Percentiles rank a stretch among this genome's conserved stretches.
Evolutionary conservation across 2,888 invertebrate species (phyloP).

Genomic region (Netelia virgata): DNA sequence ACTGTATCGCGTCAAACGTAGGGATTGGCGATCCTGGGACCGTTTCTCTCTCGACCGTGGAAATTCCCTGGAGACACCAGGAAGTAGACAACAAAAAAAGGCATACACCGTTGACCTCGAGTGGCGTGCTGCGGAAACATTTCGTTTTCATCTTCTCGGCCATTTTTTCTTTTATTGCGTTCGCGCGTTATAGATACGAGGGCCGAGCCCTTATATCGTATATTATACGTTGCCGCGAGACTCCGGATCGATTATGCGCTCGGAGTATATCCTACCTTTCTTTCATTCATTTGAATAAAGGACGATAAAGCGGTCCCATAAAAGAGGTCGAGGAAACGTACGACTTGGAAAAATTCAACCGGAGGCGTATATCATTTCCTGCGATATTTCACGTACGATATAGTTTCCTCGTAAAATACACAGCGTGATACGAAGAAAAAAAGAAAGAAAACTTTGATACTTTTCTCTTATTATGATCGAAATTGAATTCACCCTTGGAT

Average conservation of each 20-base stretch:
- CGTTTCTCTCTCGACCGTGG: not conserved
- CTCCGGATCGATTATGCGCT: conserved; percentile 33
- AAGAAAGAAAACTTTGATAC: too few relatives aligned
- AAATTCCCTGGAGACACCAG: not conserved
- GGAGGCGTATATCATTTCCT: not conserved
- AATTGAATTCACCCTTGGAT: too few relatives aligned
- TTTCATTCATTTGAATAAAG: conserved; percentile 26
- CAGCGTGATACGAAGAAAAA: not conserved
- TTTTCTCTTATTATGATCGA: too few relatives aligned
- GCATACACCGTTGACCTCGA: not conserved
- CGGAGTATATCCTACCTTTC: conserved; percentile 19
- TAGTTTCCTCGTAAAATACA: not conserved
- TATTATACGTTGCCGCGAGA: conserved; percentile 12
- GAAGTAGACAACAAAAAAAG: not conserved
- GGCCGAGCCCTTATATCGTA: conserved; percentile 41
- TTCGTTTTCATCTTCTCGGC: conserved; percentile 40
- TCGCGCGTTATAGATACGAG: conserved; percentile 19
- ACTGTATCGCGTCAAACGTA: not conserved
- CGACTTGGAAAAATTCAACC: not conserved
- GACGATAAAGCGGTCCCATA: conserved; percentile 23
- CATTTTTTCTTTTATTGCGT: conserved; percentile 3
- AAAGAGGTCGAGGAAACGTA: not conserved
- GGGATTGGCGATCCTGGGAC: not conserved
- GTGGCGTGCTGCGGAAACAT: conserved; percentile 49
- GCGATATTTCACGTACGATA: not conserved